Base-by-base conservation (phyloP, 2,113 vertebrate genomes). In the Machaerirhynchus nigripectus region DNA sequence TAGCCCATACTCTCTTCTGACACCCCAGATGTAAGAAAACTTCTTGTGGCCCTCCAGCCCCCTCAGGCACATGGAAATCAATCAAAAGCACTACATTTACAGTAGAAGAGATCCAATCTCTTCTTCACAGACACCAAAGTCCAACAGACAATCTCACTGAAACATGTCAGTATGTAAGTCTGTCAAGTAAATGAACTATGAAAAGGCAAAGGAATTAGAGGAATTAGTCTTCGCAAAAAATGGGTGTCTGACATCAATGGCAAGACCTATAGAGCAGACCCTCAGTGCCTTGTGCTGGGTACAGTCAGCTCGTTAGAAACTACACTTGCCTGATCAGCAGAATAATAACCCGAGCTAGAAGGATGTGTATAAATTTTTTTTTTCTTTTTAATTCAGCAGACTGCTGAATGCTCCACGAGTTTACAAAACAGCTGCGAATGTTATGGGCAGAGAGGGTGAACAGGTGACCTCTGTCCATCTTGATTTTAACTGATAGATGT, bases 131-230 rank as follows among this genome's bases (percentile, higher is more conserved):
- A 37, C 12, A 50, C n/a, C 23, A 2, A 79, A 88, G 50, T 31
- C 27, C 37, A 76, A 24, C 1, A 5, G 31, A 57, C 13, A 63
- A 64, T 7, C 24, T 69, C 59, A 55, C 4, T 33, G 49, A 49
- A 85, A 76, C 1, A 0, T 1, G 3, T 47, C 7, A 5, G 4
- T 13, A 55, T 0, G 0, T 27, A 63, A 57, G 10, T 8, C 33
- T 50, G 21, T 33, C 16, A 78, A 21, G 8, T 39, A 79, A 73
- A 53, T 11, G 79, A 82, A 59, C 37, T 19, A 33, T 6, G 8
- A 55, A 70, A 91, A 69, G 2, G 3, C 10, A 49, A 84, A 77
- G 21, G 15, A 67, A 56, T n/a, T 57, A 9, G 11, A 67, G 8
- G n/a, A n/a, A n/a, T n/a, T n/a, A 73, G 13, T 42, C 22, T 37